phyloP scores from a whole-genome alignment of 1,140 invertebrate genomes.

The Centruroides vittatus region DNA sequence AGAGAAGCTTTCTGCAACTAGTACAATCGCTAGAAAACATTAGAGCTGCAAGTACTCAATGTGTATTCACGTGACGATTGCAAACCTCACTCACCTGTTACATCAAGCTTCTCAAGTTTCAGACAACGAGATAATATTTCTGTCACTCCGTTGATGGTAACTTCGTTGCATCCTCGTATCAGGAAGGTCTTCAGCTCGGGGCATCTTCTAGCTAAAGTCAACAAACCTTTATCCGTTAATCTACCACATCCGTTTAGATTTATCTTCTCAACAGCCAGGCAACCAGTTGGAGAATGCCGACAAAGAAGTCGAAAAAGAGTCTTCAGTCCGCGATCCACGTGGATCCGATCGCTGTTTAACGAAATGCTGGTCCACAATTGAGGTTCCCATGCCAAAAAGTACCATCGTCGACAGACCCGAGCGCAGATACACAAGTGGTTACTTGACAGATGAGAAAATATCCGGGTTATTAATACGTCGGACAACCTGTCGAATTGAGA shows the following conservation, averaged over 20 bases:
- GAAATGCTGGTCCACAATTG: slow-evolving; percentile 54
- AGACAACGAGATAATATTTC: slow-evolving; percentile 47
- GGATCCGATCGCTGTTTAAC: slow-evolving; percentile 45
- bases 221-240: slow-evolving; percentile 57
- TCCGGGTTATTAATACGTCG: slow-evolving; percentile 40
- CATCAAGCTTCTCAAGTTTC: slow-evolving; percentile 54
- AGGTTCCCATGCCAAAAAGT: slow-evolving; percentile 65
- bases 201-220: slow-evolving; percentile 48
- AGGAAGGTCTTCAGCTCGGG: slow-evolving; percentile 56
- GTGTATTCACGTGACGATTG: too few species aligned
- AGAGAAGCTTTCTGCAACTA: too few species aligned
- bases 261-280: slow-evolving; percentile 42
- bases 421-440: slow-evolving; percentile 61
- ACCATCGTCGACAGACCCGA: slow-evolving; percentile 64
- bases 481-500: slow-evolving; percentile 32
- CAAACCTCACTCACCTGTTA: slow-evolving; percentile 42
- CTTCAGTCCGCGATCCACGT: slow-evolving; percentile 51
- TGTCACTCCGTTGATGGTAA: slow-evolving; percentile 50
- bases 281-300: slow-evolving; percentile 33
- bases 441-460: slow-evolving; percentile 57
- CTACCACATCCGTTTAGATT: slow-evolving; percentile 53
- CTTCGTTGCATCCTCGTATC: slow-evolving; percentile 47
- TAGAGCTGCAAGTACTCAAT: too few species aligned
- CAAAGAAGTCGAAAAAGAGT: slow-evolving; percentile 33
- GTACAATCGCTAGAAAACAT: too few species aligned